Percentiles rank a stretch among this genome's conserved stretches.
Evolutionary conservation across 2,797 vertebrate genomes (phyloP).

Genomic region (Lepilemur septentrionalis): DNA sequence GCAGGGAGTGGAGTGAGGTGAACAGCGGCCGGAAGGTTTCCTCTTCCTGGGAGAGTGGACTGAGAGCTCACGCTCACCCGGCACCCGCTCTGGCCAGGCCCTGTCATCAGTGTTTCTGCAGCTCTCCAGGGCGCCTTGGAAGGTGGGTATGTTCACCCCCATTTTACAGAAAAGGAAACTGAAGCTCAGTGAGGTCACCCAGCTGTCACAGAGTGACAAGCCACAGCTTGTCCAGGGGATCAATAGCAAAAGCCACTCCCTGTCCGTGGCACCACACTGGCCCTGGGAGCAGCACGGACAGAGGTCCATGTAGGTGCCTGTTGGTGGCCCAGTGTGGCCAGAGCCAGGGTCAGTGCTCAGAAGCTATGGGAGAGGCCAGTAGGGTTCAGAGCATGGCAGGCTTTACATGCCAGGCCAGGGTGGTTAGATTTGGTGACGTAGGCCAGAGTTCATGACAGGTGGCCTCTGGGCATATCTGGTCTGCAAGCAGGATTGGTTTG

Average conservation of each 20-base stretch:
- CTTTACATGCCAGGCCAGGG: neutral
- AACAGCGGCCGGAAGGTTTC: neutral
- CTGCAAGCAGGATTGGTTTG: neutral
- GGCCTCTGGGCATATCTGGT: neutral
- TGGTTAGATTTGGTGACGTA: neutral
- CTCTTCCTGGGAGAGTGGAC: neutral
- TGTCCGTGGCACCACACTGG: neutral
- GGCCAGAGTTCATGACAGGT: neutral
- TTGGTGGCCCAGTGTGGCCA: neutral
- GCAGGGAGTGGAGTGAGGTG: neutral
- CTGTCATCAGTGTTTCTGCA: fast-evolving
- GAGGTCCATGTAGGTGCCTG: neutral
- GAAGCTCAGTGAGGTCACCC: neutral
- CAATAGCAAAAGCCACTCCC: neutral
- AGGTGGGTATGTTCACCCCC: neutral
- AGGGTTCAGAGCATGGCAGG: too few species aligned
- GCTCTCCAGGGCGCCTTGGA: neutral
- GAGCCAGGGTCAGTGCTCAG: neutral
- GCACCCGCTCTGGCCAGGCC: neutral
- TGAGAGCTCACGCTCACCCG: neutral
- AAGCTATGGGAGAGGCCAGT: neutral
- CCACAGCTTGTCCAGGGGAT: neutral
- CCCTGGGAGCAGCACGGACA: neutral
- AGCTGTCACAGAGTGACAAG: neutral
- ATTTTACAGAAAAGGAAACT: neutral